Base-by-base conservation (phyloP, 2,888 invertebrate species). In the Autographa pulchrina region DNA sequence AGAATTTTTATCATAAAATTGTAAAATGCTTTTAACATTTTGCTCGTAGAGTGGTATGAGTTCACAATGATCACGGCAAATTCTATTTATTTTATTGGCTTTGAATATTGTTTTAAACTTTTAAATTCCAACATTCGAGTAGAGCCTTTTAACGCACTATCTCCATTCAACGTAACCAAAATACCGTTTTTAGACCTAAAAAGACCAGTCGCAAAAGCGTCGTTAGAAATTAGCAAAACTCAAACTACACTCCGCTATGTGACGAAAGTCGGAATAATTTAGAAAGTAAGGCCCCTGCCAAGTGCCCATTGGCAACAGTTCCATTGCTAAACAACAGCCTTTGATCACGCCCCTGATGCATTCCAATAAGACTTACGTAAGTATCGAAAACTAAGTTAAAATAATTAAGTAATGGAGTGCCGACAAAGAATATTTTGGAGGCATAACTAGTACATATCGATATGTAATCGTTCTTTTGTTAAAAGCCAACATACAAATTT, bases 251-350 rank as follows among this genome's bases (percentile, higher is more conserved):
- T 59, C 54, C 48, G 54, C 14, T 52, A 16, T 35, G 41, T 69
- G 62, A 59, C 6, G 70, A 58, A 78, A 81, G 6, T 38, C 35
- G 9, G 82, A 78, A 82, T 84, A 79, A 70, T 74, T 83, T 82
- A 82, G 81, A 82, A 82, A 82, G 81, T 72, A n/a, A 0, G 1
- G 43, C 9, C 54, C 1, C 59, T 68, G 65, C 60, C 60, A 5
- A 4, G 60, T 35, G 18, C 67, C 74, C 18, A 2, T 6, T 6
- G 43, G 74, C 31, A n/a, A 14, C 63, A 18, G 67, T 25, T 16
- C 35, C 68, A 68, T 84, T 82, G 69, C 84, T 82, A 78, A 83
- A 78, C 69, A 65, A 48, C 54, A 4, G 54, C 54, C 54, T 56
- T 9, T 58, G 81, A 83, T 81, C 32, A 62, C 13, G 62, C 1